A percentile compares a stretch with the other conserved stretches of the same genome.
These are phyloP conservation scores for Troides helena DNA, from an alignment of 2,888 invertebrate genomes.

Conservation along the genomic window DNA sequence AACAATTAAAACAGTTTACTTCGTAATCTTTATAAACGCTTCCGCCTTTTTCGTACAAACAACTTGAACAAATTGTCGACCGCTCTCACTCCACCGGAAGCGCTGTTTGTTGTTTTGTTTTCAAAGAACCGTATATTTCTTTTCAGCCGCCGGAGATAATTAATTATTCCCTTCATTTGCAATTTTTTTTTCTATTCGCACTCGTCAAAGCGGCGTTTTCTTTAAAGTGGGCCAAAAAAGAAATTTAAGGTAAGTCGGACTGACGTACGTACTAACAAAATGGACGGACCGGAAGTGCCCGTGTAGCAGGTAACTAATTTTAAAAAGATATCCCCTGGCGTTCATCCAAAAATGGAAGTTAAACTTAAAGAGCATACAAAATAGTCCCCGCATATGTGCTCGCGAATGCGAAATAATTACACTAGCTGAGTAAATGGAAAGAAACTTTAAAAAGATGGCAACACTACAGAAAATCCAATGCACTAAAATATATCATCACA, in stretches of 20 bases:
- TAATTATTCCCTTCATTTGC: conserved; percentile 58
- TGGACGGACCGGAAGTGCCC: conserved; percentile 21
- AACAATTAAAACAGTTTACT: conserved; percentile 40
- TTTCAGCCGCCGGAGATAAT: conserved; percentile 49
- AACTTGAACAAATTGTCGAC: conserved; percentile 33
- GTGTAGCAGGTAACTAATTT: conserved; percentile 21
- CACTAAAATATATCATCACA: too few species aligned
- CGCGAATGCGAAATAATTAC: conserved; percentile 19
- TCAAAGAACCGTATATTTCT: conserved; percentile 38
- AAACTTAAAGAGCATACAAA: conserved; percentile 27
- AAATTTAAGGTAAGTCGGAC: conserved; percentile 1
- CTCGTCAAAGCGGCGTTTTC: conserved; percentile 10
- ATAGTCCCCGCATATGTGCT: conserved; percentile 8
- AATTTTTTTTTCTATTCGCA: conserved; percentile 34
- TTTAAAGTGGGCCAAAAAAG: conserved; percentile 5
- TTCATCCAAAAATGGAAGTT: conserved; percentile 25
- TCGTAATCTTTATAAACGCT: conserved; percentile 44
- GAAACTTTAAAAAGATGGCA: too few species aligned
- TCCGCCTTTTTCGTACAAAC: conserved; percentile 39
- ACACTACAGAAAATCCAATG: too few species aligned
- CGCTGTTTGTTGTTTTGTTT: conserved; percentile 18
- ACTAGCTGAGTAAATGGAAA: not conserved
- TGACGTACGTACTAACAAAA: conserved; percentile 23
- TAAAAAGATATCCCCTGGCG: conserved; percentile 25
- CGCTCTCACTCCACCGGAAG: conserved; percentile 21